Evolutionary conservation across 2,797 vertebrate genomes (phyloP), one percentile per base, ranked within the genome.

Genomic region (Trematomus bernacchii): DNA sequence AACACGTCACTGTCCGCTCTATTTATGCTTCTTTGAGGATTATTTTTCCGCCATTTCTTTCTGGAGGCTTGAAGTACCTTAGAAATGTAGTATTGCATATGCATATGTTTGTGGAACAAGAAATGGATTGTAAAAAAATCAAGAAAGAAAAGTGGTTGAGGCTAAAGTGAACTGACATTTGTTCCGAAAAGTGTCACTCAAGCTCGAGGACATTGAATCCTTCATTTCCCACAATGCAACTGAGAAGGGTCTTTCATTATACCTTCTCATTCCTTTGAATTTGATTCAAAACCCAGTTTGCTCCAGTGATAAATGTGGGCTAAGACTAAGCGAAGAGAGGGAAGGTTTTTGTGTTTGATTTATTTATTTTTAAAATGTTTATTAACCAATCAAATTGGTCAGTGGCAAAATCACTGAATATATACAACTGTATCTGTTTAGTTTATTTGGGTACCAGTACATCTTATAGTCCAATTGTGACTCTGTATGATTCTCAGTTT

Each of bases 11-110:
- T 66, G 47, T 64, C 52, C 6, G 15, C 54, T 66, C 30, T 66
- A 50, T 64, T 68, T 77, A 23, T 67, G 33, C 58, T 59, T 69
- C 55, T 50, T 50, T 66, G 16, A 21, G 19, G 51, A 51, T 30
- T 11, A 6, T 82, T 73, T 73, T 71, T 52, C 46, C 21, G 1
- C 15, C 11, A 57, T 67, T 78, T 77, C 19, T 71, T 61, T 82
- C 33, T 37, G 33, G 33, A 37, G 33, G 33, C 33, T 7, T 37
- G 11, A 11, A 12, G 16, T 40, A 14, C 12, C 11, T 9, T 18
- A 50, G 33, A 3, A 10, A 52, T 43, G 21, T 10, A 57, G 10
- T 16, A 16, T 4, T 18, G 13, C 21, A 33, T 30, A 19, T 30
- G 1, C 1, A 23, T 50, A 19, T 9, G 15, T 1, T 30, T 55